These are phyloP conservation scores for Ooceraea biroi DNA, from an alignment of 1,140 invertebrate genomes.

Conservation along the genomic window DNA sequence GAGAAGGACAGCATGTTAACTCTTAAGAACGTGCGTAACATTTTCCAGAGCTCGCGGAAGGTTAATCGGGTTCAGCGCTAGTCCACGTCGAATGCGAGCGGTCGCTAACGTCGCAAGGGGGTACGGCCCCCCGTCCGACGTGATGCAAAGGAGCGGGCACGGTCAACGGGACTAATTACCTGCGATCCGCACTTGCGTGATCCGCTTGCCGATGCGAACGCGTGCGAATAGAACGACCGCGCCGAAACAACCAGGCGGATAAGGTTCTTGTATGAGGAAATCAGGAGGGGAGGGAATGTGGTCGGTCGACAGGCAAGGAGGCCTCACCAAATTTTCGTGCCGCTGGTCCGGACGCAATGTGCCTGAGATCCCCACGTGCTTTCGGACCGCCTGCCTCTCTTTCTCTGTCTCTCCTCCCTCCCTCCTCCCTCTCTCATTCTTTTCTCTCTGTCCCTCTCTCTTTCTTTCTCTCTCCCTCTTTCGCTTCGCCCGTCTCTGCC, in stretches of 20 bases:
- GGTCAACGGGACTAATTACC: not conserved
- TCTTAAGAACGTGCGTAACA: not conserved
- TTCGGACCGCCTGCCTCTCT: slow-evolving; percentile 59
- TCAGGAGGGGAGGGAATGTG: slow-evolving; percentile 83
- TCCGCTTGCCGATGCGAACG: slow-evolving; percentile 71
- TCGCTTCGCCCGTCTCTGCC: slow-evolving; percentile 10
- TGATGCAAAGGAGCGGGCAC: not conserved
- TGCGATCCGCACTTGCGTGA: slow-evolving; percentile 37
- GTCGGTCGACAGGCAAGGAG: slow-evolving; percentile 80
- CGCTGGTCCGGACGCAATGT: slow-evolving; percentile 75
- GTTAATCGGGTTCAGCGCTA: slow-evolving; percentile 20
- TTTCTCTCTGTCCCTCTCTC: slow-evolving; percentile 30
- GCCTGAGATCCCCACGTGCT: slow-evolving; percentile 80
- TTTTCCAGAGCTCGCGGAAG: not conserved
- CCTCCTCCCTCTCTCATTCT: slow-evolving; percentile 46
- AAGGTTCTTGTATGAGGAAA: slow-evolving; percentile 77
- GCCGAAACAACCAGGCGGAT: slow-evolving; percentile 73
- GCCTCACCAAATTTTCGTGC: slow-evolving; percentile 83
- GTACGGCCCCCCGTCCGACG: not conserved
- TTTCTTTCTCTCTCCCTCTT: slow-evolving; percentile 39
- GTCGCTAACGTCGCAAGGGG: not conserved
- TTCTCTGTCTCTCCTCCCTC: slow-evolving; percentile 23
- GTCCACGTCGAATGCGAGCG: slow-evolving; percentile 6
- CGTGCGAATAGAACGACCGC: slow-evolving; percentile 72
- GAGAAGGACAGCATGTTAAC: not conserved